Base-by-base conservation (phyloP, 2,113 vertebrate species). In the Alethe diademata region DNA sequence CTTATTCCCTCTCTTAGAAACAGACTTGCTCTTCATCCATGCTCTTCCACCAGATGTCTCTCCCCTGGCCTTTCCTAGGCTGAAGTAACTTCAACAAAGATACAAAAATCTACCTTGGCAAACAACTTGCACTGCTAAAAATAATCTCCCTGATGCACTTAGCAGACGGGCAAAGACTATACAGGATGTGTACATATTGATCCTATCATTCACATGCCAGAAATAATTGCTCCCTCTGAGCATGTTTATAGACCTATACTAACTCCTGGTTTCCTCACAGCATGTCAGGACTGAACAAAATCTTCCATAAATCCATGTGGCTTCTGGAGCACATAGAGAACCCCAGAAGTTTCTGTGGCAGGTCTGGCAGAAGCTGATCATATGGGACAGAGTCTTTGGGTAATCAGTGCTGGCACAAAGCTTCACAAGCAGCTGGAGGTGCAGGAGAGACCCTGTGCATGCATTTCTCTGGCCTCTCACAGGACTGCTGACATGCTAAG, bases 211-310 rank as follows among this genome's bases (percentile, higher is more conserved):
- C 96, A 95, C 60, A 48, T 81, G 79, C 88, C 90, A 93, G 84
- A 92, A 93, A 50, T 92, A 96, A 95, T 96, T 94, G 71, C 56
- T 96, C 94, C 92, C 91, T 93, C 60, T 45, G 65, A 95, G 88
- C 75, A 18, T 60, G 62, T 95, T 92, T 91, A 93, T 86, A 95
- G 93, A 96, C 89, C 91, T 86, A 14, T 38, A 50, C 31, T 93
- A 86, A 85, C 53, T 86, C 65, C 74, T 90, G 66, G 14, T 78
- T 97, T 95, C 72, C 91, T 86, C 78, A 53, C 29, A 43, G 20
- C 17, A 56, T 71, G 60, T 79, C 72, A 93, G 75, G 50, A 64
- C 25, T 58, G 56, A 89, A 82, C 43, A 82, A 79, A 90, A 61
- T 60, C 67, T 92, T 78, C 81, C 62, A 45, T 51, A 71, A 78